These are phyloP conservation scores for Sycophila sp. DNA, from an alignment of 1,140 invertebrate species.

Conservation along the genomic window DNA sequence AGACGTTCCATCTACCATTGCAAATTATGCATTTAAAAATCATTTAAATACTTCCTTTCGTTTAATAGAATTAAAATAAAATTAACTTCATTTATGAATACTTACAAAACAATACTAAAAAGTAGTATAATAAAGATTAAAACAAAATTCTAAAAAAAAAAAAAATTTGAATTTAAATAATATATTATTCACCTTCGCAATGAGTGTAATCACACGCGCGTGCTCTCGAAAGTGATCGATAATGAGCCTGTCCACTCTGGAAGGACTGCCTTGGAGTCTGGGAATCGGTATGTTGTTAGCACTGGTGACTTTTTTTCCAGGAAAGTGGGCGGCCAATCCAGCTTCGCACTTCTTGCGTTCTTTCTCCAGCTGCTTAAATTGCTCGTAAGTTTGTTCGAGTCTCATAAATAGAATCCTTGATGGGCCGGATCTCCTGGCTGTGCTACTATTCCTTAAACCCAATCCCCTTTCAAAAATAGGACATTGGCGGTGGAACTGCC, in stretches of 20 bases:
- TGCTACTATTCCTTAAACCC: constrained; percentile 48
- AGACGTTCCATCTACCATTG: constrained; percentile 71
- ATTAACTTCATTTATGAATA: not conserved
- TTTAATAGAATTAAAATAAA: not conserved
- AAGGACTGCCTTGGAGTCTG: constrained; percentile 82
- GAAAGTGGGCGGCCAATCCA: constrained; percentile 81
- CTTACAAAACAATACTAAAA: not conserved
- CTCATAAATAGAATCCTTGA: constrained; percentile 77
- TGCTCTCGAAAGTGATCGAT: constrained; percentile 86
- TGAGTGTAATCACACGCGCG: constrained; percentile 67
- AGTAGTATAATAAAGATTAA: not conserved
- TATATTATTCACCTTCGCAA: constrained; percentile 57
- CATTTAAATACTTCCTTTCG: not conserved
- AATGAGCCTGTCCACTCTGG: constrained; percentile 82
- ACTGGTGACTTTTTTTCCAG: constrained; percentile 83
- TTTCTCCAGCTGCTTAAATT: constrained; percentile 84
- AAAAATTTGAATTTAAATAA: not conserved
- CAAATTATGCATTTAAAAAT: not conserved
- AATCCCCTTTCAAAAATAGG: constrained; percentile 48
- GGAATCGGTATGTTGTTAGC: constrained; percentile 85
- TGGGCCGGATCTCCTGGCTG: constrained; percentile 67
- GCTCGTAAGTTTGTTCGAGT: constrained; percentile 84
- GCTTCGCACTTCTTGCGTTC: constrained; percentile 89
- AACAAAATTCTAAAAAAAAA: not conserved
- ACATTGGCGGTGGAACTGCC: constrained; percentile 50